Conservation (phyloP, 2,888 invertebrate genomes). For the Meandrusa payeni region DNA sequence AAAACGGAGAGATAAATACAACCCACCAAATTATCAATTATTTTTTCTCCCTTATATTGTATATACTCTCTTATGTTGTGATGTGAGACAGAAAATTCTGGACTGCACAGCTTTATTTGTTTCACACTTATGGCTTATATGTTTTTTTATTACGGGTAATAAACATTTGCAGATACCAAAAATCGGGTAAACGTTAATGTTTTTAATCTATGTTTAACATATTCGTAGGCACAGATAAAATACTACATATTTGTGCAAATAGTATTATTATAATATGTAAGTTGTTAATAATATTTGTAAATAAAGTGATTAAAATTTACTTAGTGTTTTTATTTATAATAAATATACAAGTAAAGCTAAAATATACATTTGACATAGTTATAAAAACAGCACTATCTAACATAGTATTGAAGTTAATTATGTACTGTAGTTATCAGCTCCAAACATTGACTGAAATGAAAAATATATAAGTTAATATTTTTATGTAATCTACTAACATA, state of each 20-base stretch:
- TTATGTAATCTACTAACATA: constrained; percentile 27
- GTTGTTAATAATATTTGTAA: constrained; percentile 50
- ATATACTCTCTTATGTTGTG: constrained; percentile 8
- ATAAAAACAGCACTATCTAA: constrained; percentile 29
- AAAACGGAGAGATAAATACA: constrained; percentile 8
- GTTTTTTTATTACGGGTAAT: constrained; percentile 46
- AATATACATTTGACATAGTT: constrained; percentile 25
- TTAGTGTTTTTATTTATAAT: constrained; percentile 38
- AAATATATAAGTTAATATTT: constrained; percentile 31
- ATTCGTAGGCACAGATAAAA: constrained; percentile 55
- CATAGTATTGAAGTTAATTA: constrained; percentile 36
- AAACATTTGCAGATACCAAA: constrained; percentile 46
- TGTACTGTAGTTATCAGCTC: constrained; percentile 65
- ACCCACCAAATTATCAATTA: constrained; percentile 10
- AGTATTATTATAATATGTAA: constrained; percentile 48
- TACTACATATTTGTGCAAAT: constrained; percentile 44
- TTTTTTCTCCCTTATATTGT: constrained; percentile 2
- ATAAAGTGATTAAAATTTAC: constrained; percentile 40
- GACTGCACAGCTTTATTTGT: background rate
- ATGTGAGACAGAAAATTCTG: constrained; percentile 5
- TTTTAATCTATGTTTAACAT: constrained; percentile 33
- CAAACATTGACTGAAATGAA: constrained; percentile 71
- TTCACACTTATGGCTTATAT: constrained; percentile 3
- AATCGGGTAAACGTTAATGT: constrained; percentile 34
- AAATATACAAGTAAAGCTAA: constrained; percentile 23